These are phyloP conservation scores for Ochropacha duplaris DNA, from an alignment of 2,888 invertebrate genomes.

Conservation along the genomic window DNA sequence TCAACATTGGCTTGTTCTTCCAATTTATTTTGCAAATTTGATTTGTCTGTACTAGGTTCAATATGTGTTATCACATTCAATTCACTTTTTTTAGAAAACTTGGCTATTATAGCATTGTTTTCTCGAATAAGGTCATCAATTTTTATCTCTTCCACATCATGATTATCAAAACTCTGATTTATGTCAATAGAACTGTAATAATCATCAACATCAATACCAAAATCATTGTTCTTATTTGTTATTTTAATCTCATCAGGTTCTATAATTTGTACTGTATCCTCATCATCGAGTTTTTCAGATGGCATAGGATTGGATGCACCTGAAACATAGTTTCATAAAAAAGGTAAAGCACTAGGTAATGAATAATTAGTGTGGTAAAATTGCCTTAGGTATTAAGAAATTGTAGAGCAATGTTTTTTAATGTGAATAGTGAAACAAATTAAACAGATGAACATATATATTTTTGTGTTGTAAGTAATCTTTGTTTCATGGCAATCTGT, in stretches of 20 bases:
- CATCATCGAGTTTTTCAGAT: slow-evolving; percentile 25
- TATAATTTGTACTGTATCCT: slow-evolving; percentile 8
- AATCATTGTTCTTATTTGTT: slow-evolving; percentile 5
- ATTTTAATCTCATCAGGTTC: not conserved
- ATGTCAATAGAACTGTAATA: slow-evolving; percentile 18
- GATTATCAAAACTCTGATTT: slow-evolving; percentile 8
- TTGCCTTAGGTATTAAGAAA: too few species aligned
- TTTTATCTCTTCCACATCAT: slow-evolving; percentile 37
- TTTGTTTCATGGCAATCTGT: too few species aligned
- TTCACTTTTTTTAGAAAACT: slow-evolving; percentile 17
- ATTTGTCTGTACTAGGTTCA: slow-evolving; percentile 7
- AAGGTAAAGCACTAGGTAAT: not conserved
- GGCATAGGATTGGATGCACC: slow-evolving; percentile 13
- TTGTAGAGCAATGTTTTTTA: too few species aligned
- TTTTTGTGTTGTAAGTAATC: too few species aligned
- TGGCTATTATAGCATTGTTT: slow-evolving; percentile 35
- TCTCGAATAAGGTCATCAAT: slow-evolving; percentile 48
- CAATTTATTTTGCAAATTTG: not conserved
- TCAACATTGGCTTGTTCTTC: too few species aligned
- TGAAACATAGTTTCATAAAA: not conserved
- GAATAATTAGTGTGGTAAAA: too few species aligned
- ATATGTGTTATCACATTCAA: slow-evolving; percentile 24
- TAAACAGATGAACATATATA: too few species aligned
- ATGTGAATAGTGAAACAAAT: too few species aligned
- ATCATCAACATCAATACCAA: slow-evolving; percentile 20